These are phyloP conservation scores for Dicaeum eximium DNA, from an alignment of 2,113 vertebrate species.

Conservation along the genomic window DNA sequence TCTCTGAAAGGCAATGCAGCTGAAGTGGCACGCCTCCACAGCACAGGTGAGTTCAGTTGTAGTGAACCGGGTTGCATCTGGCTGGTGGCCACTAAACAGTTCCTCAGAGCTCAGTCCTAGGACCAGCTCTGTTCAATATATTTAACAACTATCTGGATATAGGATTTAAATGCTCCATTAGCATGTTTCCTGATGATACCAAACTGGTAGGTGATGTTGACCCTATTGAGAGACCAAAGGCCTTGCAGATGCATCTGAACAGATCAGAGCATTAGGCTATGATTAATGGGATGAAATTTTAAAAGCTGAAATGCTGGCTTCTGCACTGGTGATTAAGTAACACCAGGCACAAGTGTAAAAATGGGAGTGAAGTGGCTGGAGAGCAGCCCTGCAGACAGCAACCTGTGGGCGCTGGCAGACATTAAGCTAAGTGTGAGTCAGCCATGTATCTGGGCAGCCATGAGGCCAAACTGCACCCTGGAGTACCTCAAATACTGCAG, in stretches of 20 bases:
- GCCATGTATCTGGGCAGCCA: neutral
- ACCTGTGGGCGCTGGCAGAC: no score
- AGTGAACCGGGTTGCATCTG: neutral
- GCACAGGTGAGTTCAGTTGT: neutral
- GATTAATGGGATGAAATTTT: neutral
- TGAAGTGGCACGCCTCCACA: neutral
- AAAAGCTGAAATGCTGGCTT: neutral
- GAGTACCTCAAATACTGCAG: neutral
- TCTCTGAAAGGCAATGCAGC: neutral
- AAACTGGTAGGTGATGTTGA: neutral
- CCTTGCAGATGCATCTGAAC: neutral
- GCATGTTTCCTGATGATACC: neutral
- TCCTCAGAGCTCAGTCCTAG: neutral
- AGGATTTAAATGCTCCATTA: neutral
- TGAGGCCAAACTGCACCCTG: neutral
- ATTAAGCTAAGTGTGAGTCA: neutral
- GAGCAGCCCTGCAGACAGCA: neutral
- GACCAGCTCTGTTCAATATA: neutral
- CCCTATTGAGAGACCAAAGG: neutral
- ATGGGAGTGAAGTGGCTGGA: neutral
- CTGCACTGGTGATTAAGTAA: neutral
- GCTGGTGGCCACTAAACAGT: neutral
- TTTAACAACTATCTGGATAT: neutral
- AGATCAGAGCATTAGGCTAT: neutral
- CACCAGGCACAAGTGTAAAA: neutral